A percentile compares a stretch with the other conserved stretches of the same genome.
Evolutionary conservation across 2,113 vertebrate genomes (phyloP).

Genomic region (Cavia porcellus): DNA sequence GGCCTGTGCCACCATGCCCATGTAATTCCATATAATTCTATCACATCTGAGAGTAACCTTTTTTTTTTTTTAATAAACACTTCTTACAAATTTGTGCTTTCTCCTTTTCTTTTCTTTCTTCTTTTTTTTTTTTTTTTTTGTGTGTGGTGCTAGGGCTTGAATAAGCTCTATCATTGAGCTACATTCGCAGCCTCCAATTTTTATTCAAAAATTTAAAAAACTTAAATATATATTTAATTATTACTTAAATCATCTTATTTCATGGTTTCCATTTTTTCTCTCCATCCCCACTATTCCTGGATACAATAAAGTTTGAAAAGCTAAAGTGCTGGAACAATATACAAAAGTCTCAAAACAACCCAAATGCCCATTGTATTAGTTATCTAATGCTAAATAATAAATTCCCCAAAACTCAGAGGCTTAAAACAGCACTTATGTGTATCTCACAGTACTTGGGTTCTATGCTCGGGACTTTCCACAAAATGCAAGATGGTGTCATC

Average conservation of each 20-base stretch:
- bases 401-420: not conserved
- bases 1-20: not conserved
- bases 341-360: not conserved
- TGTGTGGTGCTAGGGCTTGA: not conserved
- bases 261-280: too few relatives aligned
- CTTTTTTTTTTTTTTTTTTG: too few relatives aligned
- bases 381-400: not conserved
- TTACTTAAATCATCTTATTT: not conserved
- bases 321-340: not conserved
- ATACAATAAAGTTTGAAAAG: too few relatives aligned
- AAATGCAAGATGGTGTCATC: too few relatives aligned
- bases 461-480: not conserved
- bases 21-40: not conserved
- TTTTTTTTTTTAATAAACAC: not conserved
- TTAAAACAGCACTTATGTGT: not conserved
- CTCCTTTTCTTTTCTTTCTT: not conserved
- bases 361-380: not conserved
- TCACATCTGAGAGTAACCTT: too few relatives aligned
- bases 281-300: too few relatives aligned
- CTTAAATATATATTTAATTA: not conserved
- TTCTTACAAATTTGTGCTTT: not conserved
- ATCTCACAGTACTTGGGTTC: not conserved
- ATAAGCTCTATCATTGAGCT: not conserved
- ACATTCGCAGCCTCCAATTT: not conserved
- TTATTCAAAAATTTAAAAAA: not conserved